A percentile compares a stretch with the other conserved stretches of the same genome.
Evolutionary conservation across 2,113 vertebrate genomes (phyloP).

Genomic region (Dicrurus megarhynchus): DNA sequence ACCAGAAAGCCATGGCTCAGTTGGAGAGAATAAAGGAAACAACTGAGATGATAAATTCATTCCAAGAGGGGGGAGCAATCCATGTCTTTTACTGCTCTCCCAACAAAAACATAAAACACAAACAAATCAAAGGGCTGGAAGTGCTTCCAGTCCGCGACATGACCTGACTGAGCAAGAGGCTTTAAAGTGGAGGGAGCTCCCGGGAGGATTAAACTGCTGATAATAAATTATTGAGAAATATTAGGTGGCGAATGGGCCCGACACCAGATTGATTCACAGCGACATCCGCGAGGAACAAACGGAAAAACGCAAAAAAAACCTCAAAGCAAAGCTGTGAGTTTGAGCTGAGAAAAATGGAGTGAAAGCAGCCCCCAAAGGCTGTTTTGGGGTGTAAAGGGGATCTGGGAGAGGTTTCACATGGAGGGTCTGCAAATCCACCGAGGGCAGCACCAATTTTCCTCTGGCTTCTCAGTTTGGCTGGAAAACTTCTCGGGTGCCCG

Average conservation of each 20-base stretch:
- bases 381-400: neutral
- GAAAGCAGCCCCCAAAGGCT: neutral
- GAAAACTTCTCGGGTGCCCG: neutral
- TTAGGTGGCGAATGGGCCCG: neutral
- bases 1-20: neutral
- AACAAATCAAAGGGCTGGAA: slow-evolving; percentile 57
- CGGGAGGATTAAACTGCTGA: neutral
- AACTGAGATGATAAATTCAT: slow-evolving; percentile 8
- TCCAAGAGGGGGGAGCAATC: neutral
- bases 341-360: fast-evolving
- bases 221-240: slow-evolving; percentile 67
- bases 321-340: neutral
- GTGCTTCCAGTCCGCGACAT: slow-evolving; percentile 9
- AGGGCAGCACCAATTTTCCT: neutral
- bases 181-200: slow-evolving; percentile 36
- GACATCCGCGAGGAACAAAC: neutral
- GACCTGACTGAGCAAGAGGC: slow-evolving; percentile 43
- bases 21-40: slow-evolving; percentile 33
- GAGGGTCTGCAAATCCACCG: neutral
- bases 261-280: neutral
- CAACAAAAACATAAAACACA: slow-evolving; percentile 45
- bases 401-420: neutral
- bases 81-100: slow-evolving; percentile 18
- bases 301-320: neutral
- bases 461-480: fast-evolving